These are phyloP conservation scores for Rhopilema esculentum DNA, from an alignment of 30 jellyfish, hydroid and myxozoan species.

Conservation along the genomic window DNA sequence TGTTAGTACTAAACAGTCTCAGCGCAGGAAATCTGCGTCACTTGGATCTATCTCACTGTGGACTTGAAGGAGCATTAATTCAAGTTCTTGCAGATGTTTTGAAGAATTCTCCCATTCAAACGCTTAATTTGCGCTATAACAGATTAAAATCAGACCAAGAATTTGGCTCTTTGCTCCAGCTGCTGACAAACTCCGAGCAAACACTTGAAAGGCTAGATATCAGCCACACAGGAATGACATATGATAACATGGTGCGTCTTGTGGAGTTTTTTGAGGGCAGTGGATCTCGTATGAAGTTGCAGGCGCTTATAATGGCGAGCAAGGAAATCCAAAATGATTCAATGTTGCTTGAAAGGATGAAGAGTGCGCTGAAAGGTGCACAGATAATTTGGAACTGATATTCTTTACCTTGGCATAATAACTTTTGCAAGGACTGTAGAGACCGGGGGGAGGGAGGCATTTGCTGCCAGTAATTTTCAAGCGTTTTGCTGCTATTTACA, in stretches of 20 bases:
- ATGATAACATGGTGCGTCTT: background rate
- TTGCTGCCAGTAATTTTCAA: no score
- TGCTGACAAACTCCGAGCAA: constrained; percentile 13
- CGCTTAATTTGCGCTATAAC: constrained; percentile 13
- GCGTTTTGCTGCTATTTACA: no score
- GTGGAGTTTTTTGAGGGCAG: background rate
- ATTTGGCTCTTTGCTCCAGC: background rate
- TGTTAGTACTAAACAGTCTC: constrained; percentile 8
- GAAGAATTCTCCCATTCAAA: background rate
- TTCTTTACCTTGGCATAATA: no score
- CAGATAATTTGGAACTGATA: background rate
- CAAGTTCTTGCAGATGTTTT: constrained; percentile 14
- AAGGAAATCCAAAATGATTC: background rate
- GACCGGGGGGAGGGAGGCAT: no score
- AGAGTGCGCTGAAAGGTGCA: constrained; percentile 7
- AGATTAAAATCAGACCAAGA: background rate
- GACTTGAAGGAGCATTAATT: background rate
- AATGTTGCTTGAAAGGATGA: background rate
- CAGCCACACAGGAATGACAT: constrained; percentile 15
- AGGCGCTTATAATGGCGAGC: constrained; percentile 1
- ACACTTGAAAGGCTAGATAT: constrained; percentile 14
- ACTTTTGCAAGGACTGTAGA: no score
- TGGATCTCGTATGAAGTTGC: background rate
- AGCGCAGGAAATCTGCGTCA: constrained; percentile 2
- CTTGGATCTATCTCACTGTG: constrained; percentile 16